Percentiles rank a stretch among this genome's conserved stretches.
phyloP scores from a whole-genome alignment of 2,888 invertebrate species.

The Cotesia congregata region DNA sequence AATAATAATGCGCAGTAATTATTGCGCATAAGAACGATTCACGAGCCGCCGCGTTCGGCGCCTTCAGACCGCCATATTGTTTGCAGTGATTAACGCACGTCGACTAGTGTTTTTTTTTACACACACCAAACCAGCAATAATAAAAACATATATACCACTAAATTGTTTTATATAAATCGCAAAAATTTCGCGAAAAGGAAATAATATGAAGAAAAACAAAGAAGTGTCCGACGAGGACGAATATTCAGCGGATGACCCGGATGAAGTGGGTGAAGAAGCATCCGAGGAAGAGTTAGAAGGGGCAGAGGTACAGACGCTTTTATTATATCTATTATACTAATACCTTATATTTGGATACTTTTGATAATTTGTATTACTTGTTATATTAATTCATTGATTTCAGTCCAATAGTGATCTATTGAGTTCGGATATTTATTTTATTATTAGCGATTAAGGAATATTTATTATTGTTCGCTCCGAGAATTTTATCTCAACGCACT shows the following conservation, averaged over 20 bases:
- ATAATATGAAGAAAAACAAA: slow-evolving; percentile 67
- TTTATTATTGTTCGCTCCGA: too few relatives aligned
- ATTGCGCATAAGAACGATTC: not conserved
- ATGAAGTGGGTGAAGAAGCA: slow-evolving; percentile 67
- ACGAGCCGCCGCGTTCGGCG: slow-evolving; percentile 44
- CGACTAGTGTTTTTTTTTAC: slow-evolving; percentile 41
- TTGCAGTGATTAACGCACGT: slow-evolving; percentile 57
- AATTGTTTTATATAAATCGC: slow-evolving; percentile 52
- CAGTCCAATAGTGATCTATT: too few relatives aligned
- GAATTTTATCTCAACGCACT: too few relatives aligned
- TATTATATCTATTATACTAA: not conserved
- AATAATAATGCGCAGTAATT: not conserved
- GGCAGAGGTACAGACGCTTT: slow-evolving; percentile 59
- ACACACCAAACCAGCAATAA: slow-evolving; percentile 33
- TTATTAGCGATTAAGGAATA: too few relatives aligned
- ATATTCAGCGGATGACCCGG: slow-evolving; percentile 69
- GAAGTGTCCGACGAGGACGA: slow-evolving; percentile 69
- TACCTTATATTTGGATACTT: not conserved
- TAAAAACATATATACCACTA: slow-evolving; percentile 34
- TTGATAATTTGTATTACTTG: too few relatives aligned
- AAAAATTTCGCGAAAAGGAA: slow-evolving; percentile 67
- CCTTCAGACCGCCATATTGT: slow-evolving; percentile 62
- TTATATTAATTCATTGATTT: too few relatives aligned
- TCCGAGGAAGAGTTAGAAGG: slow-evolving; percentile 69
- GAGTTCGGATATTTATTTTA: too few relatives aligned